Conservation (phyloP, 2,113 vertebrate species). For the Chamaetylas fuelleborni region DNA sequence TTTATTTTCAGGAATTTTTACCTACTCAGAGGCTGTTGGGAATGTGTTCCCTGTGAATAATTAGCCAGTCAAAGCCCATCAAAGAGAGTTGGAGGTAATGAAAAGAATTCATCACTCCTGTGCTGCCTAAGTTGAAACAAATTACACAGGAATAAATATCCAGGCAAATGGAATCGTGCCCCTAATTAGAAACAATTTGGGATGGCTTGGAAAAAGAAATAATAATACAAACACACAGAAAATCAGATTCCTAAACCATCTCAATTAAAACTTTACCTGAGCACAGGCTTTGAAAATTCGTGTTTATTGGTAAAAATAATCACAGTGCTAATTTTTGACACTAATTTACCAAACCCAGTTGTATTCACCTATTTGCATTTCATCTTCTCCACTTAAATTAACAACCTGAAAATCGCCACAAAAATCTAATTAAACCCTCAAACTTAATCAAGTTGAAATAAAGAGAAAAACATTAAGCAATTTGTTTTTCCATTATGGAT, state of each 20-base stretch:
- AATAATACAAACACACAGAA: neutral
- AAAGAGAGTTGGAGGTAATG: neutral
- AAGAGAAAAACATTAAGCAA: neutral
- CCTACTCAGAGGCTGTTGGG: neutral
- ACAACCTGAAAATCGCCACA: neutral
- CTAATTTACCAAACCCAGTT: neutral
- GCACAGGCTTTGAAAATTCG: neutral
- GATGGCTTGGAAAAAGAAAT: neutral
- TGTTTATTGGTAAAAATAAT: neutral
- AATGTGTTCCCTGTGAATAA: neutral
- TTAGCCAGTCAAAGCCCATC: constrained; percentile 12
- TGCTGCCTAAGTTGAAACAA: neutral
- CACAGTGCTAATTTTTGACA: neutral
- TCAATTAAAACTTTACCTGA: constrained; percentile 49
- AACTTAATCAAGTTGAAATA: neutral
- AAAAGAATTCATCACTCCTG: neutral
- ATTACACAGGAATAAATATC: constrained; percentile 34
- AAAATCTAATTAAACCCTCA: constrained; percentile 45
- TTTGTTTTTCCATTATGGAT: neutral
- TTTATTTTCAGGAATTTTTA: neutral
- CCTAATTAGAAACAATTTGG: constrained; percentile 39
- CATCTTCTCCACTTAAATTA: constrained; percentile 2
- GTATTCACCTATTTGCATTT: neutral
- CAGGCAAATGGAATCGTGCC: neutral
- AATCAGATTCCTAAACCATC: neutral